Evolutionary conservation across 2,797 vertebrate species (phyloP).

Genomic region (Anguilla anguilla): DNA sequence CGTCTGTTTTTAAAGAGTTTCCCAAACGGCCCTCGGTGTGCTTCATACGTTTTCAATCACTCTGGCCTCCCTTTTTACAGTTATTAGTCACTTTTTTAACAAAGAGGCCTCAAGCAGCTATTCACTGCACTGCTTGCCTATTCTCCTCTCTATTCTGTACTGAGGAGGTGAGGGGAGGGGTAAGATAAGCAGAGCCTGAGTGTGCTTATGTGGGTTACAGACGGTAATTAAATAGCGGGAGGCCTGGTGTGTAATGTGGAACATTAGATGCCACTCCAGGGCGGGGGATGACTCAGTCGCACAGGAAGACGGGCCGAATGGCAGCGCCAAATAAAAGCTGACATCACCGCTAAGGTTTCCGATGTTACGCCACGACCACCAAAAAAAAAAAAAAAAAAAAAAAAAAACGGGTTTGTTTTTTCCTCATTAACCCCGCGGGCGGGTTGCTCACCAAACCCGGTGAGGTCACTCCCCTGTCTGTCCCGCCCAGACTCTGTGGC

Average conservation of each 20-base stretch:
- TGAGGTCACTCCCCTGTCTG: not conserved
- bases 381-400: not conserved
- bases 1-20: constrained; percentile 1
- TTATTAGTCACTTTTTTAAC: not conserved
- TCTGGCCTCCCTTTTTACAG: not conserved
- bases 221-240: not conserved
- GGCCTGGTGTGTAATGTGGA: not conserved
- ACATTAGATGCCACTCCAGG: not conserved
- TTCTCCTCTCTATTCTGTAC: not conserved
- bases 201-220: not conserved
- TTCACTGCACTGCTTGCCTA: not conserved
- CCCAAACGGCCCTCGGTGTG: not conserved
- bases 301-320: not conserved
- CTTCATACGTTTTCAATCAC: not conserved
- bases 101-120: not conserved
- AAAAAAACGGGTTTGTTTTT: not conserved
- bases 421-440: not conserved
- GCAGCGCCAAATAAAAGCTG: not conserved
- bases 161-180: not conserved
- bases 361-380: not conserved
- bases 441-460: not conserved
- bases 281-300: not conserved
- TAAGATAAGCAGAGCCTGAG: not conserved
- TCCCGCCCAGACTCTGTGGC: not conserved
- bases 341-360: not conserved